These are phyloP conservation scores for Leptopterna dolabrata DNA, from an alignment of 2,888 invertebrate species.

Conservation along the genomic window DNA sequence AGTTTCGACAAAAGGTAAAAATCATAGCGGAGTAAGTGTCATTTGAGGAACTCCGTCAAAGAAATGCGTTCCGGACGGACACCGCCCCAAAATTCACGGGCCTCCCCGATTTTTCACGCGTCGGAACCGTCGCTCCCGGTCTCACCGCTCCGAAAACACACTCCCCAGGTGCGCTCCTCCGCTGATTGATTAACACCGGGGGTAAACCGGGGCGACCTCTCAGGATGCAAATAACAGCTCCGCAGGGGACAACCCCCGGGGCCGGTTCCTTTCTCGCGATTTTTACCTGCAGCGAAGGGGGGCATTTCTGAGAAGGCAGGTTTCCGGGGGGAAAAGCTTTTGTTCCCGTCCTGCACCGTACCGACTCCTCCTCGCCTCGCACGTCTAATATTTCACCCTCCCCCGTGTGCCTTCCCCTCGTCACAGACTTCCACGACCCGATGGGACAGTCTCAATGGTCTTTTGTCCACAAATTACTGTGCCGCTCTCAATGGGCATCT, in stretches of 20 bases:
- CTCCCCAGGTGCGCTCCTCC: slow-evolving; percentile 14
- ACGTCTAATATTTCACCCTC: slow-evolving; percentile 52
- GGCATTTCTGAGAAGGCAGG: slow-evolving; percentile 46
- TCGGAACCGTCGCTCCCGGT: slow-evolving; percentile 13
- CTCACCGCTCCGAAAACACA: not conserved
- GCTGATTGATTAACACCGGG: slow-evolving; percentile 52
- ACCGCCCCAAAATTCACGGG: slow-evolving; percentile 43
- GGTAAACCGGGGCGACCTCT: slow-evolving; percentile 37
- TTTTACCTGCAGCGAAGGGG: slow-evolving; percentile 27
- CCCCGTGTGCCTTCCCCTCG: not conserved
- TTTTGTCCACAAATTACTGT: slow-evolving; percentile 54
- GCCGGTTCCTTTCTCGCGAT: slow-evolving; percentile 14
- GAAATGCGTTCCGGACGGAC: not conserved
- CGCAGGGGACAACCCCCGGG: slow-evolving; percentile 31
- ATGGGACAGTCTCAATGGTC: slow-evolving; percentile 49
- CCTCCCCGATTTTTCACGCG: slow-evolving; percentile 43
- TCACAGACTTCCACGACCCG: not conserved
- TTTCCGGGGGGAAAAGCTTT: slow-evolving; percentile 47
- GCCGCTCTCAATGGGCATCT: slow-evolving; percentile 47
- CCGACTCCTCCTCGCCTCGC: not conserved
- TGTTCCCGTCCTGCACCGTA: not conserved
- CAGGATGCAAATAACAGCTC: slow-evolving; percentile 53
- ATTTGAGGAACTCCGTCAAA: not conserved
- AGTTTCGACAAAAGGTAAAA: not conserved
- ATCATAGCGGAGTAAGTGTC: slow-evolving; percentile 19